Base-by-base conservation (phyloP, 2,888 invertebrate species). In the Lagria hirta region DNA sequence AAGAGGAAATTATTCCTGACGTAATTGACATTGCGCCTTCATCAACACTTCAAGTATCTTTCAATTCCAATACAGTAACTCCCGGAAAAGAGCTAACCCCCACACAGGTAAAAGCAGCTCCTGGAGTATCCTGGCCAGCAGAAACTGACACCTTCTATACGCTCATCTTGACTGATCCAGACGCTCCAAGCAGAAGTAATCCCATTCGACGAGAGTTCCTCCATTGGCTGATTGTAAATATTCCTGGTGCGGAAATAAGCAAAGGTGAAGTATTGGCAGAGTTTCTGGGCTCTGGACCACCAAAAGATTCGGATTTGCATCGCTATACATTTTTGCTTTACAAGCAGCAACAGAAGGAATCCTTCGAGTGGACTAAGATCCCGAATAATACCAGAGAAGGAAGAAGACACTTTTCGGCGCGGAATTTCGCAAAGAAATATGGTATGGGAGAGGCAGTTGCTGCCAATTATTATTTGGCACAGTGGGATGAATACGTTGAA, bases 171-270 rank as follows among this genome's bases (percentile, higher is more conserved):
- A 68, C 57, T 0, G 87, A 88, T 69, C 87, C 86, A 1, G 88
- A 88, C 70, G 87, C 87, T 1, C 87, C 87, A 7, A 83, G 82
- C 55, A 75, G 86, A 20, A 73, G 75, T 48, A 76, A 78, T 30
- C 86, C 86, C 0, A 83, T 77, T 54, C 81, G 78, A 55, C 74
- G 85, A 7, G 86, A 88, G 69, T 85, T 83, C 81, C 82, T 83
- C 57, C 87, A 88, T 64, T 88, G 87, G 87, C 69, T 86, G 2
- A 78, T 88, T 6, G 84, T 78, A 13, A 88, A 88, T 60, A 82
- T 88, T 57, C 79, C 79, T 3, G 84, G 82, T 8, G 72, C 71
- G 43, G 76, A 84, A 49, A 57, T 63, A 7, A 62, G 61, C 7
- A 75, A 77, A 55, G 84, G 86, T 16, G 82, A 85, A 61, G 73